phyloP scores from a whole-genome alignment of 2,797 vertebrate species.

The Adrianichthys oophorus region DNA sequence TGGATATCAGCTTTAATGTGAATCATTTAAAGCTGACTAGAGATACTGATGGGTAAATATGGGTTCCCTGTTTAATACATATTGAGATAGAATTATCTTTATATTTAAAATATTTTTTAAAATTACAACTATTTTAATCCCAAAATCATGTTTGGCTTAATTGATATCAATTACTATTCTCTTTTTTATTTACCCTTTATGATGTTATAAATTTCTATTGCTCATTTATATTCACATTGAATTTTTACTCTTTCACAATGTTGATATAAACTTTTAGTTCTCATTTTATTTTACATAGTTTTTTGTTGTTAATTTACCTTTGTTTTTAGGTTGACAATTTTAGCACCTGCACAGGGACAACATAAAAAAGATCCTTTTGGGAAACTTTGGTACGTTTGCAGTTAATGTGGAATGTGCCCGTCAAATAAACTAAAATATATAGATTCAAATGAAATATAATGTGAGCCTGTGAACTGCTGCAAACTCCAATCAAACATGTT shows the following conservation, averaged over 20 bases:
- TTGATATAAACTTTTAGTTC: too few relatives aligned
- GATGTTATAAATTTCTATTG: too few relatives aligned
- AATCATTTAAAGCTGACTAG: conserved; percentile 59
- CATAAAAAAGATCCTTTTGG: too few relatives aligned
- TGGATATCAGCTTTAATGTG: conserved; percentile 26
- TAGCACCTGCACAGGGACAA: too few relatives aligned
- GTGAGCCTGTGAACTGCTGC: conserved; percentile 36
- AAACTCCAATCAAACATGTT: conserved; percentile 22
- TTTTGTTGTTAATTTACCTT: too few relatives aligned
- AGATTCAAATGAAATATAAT: conserved; percentile 63
- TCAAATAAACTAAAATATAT: conserved; percentile 43
- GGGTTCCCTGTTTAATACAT: conserved; percentile 47
- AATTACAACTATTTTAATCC: conserved; percentile 34
- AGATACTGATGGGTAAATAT: conserved; percentile 64
- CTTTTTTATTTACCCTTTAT: too few relatives aligned
- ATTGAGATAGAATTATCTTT: conserved; percentile 55
- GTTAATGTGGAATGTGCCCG: conserved; percentile 56
- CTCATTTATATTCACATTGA: too few relatives aligned
- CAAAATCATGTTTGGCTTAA: too few relatives aligned
- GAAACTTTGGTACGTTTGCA: conserved; percentile 15
- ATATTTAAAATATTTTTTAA: conserved; percentile 56
- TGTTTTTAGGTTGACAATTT: too few relatives aligned
- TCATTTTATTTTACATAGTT: too few relatives aligned
- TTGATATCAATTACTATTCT: too few relatives aligned
- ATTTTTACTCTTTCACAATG: too few relatives aligned